phyloP scores from a whole-genome alignment of 2,888 invertebrate species.

The Metellina segmentata region DNA sequence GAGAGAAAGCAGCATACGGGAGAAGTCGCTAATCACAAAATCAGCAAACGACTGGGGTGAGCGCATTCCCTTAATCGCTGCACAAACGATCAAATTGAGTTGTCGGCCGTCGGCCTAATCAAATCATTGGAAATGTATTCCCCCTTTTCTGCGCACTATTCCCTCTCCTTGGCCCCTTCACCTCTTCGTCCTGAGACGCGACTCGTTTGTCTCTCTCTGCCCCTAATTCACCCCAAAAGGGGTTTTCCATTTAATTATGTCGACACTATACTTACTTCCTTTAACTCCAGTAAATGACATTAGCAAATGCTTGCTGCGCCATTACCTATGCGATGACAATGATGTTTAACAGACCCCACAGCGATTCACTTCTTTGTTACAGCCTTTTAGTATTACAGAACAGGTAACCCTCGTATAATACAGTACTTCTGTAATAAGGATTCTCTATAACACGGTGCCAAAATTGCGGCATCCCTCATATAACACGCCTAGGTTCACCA shows the following conservation, averaged over 20 bases:
- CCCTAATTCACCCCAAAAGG: slow-evolving; percentile 38
- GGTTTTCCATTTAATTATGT: slow-evolving; percentile 57
- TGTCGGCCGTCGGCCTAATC: slow-evolving; percentile 41
- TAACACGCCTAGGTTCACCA: too few species aligned
- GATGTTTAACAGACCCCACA: background rate
- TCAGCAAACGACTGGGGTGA: slow-evolving; percentile 44
- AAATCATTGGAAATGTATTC: slow-evolving; percentile 38
- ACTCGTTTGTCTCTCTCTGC: slow-evolving; percentile 3
- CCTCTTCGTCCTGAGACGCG: background rate
- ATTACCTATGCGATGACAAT: background rate
- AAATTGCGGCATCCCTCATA: too few species aligned
- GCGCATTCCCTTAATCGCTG: slow-evolving; percentile 49
- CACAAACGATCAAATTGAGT: slow-evolving; percentile 67
- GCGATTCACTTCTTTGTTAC: background rate
- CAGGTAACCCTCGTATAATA: too few species aligned
- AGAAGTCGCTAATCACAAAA: slow-evolving; percentile 56
- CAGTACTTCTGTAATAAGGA: too few species aligned
- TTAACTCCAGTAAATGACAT: slow-evolving; percentile 6
- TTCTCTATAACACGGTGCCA: too few species aligned
- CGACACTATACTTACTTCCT: slow-evolving; percentile 7
- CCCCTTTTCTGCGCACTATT: background rate
- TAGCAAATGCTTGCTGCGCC: background rate
- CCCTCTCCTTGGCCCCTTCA: background rate
- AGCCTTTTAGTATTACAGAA: too few species aligned
- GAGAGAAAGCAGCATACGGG: background rate